phyloP scores from a whole-genome alignment of 37 sponge, comb jelly and placozoan species.

The Mnemiopsis leidyi region DNA sequence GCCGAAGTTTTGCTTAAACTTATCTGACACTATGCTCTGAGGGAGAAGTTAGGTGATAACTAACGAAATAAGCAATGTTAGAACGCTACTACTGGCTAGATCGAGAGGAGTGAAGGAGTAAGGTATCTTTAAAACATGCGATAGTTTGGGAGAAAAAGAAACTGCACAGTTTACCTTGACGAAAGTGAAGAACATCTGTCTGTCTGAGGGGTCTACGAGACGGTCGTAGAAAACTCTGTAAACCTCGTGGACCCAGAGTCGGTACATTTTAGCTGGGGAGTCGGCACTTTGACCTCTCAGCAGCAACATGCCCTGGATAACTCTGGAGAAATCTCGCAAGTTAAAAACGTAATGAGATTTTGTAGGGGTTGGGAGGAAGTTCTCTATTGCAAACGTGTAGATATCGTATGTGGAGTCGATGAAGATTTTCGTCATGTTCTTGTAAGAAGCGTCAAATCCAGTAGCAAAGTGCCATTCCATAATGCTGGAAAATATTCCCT shows the following conservation, averaged over 20 bases:
- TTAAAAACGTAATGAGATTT: conserved; percentile 71
- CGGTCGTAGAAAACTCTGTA: conserved; percentile 71
- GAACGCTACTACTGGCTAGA: no score
- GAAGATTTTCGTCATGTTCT: conserved; percentile 84
- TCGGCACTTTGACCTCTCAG: conserved; percentile 51
- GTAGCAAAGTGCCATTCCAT: conserved; percentile 94
- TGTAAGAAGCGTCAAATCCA: conserved; percentile 94
- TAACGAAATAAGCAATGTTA: no score
- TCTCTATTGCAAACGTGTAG: conserved; percentile 50
- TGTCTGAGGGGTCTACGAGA: conserved; percentile 60
- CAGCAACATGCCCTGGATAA: conserved; percentile 68
- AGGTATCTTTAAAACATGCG: no score
- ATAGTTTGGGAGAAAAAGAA: no score
- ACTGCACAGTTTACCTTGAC: conserved; percentile 58
- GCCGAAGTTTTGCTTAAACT: conserved; percentile 66
- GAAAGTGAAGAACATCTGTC: conserved; percentile 62
- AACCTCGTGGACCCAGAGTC: conserved; percentile 70
- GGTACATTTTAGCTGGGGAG: conserved; percentile 65
- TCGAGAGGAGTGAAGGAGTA: no score
- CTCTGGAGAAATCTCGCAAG: conserved; percentile 67
- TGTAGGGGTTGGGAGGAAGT: conserved; percentile 67
- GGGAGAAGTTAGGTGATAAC: background rate
- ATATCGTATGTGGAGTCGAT: conserved; percentile 55
- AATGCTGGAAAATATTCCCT: conserved; percentile 88
- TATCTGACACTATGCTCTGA: conserved; percentile 55